Conservation (phyloP, 1,140 invertebrate genomes). For the Coptotermes formosanus region DNA sequence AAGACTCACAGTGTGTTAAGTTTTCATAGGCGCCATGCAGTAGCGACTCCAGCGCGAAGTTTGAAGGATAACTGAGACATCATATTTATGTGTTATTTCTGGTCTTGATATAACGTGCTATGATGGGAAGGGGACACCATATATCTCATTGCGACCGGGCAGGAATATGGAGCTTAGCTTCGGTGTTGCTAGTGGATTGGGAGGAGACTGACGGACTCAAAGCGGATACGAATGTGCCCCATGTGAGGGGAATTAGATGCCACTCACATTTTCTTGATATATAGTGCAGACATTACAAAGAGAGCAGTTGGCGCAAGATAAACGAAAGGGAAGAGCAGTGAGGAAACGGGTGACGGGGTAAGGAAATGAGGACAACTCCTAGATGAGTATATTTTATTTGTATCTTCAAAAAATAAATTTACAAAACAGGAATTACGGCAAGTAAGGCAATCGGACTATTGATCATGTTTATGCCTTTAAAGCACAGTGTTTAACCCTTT, state of each 20-base stretch:
- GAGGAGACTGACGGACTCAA: not conserved
- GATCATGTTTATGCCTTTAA: too few relatives aligned
- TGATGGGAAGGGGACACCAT: not conserved
- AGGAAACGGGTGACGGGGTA: too few relatives aligned
- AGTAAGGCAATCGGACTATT: too few relatives aligned
- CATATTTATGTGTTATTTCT: not conserved
- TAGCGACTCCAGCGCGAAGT: not conserved
- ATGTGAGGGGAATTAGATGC: slow-evolving; percentile 7
- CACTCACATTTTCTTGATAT: not conserved
- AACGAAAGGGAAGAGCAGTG: too few relatives aligned
- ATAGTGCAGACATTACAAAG: not conserved
- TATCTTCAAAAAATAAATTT: too few relatives aligned
- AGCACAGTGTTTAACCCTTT: too few relatives aligned
- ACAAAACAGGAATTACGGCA: too few relatives aligned
- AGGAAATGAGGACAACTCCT: too few relatives aligned
- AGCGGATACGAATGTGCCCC: not conserved
- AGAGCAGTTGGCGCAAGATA: not conserved
- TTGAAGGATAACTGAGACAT: not conserved
- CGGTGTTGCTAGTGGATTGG: not conserved
- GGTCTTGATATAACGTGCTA: not conserved
- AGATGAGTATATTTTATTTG: too few relatives aligned
- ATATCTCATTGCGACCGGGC: not conserved
- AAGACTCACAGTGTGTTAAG: too few relatives aligned
- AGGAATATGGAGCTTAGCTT: not conserved
- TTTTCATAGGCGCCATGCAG: not conserved